Conservation (phyloP, 2,888 invertebrate species). For the Brachypalpus laphriformis region DNA sequence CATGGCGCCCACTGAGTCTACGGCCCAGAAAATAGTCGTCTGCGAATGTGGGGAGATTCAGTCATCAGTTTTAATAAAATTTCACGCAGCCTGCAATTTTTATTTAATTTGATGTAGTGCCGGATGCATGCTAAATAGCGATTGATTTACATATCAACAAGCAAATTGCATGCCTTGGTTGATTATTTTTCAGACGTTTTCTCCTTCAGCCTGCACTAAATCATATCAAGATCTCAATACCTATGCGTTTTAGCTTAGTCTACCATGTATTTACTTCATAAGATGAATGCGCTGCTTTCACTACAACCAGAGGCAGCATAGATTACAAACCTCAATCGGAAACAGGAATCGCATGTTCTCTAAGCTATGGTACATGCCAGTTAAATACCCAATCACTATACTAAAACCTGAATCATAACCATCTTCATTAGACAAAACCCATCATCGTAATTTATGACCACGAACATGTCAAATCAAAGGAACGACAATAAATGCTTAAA, state of each 20-base stretch:
- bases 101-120: no score
- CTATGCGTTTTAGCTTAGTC: not conserved
- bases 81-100: no score
- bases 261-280: not conserved
- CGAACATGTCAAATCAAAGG: not conserved
- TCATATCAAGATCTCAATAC: no score
- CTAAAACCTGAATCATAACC: not conserved
- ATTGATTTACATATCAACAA: no score
- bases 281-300: not conserved
- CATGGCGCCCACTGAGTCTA: no score
- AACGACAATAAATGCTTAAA: constrained; percentile 13
- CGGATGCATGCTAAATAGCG: no score
- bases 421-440: not conserved
- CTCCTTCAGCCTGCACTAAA: no score
- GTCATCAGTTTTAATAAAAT: no score
- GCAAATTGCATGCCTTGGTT: no score
- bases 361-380: not conserved
- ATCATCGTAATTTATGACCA: not conserved
- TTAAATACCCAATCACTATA: not conserved
- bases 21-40: no score
- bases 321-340: not conserved
- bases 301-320: not conserved
- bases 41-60: no score
- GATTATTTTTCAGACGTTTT: no score
- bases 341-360: not conserved